Evolutionary conservation across 2,113 vertebrate species (phyloP), one percentile per base, ranked within the genome.

Genomic region (Dicerorhinus sumatrensis): DNA sequence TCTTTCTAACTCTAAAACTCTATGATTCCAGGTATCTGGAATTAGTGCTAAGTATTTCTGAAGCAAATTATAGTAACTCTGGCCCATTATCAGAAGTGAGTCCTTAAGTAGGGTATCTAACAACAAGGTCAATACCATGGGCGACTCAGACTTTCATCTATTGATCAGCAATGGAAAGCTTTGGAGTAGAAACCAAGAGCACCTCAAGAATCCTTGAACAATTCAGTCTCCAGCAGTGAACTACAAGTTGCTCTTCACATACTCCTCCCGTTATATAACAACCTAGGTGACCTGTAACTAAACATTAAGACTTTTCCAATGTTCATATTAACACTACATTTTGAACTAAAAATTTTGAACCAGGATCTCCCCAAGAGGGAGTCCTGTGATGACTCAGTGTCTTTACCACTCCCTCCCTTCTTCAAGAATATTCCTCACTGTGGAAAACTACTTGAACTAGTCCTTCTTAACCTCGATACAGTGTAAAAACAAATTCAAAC

Each of bases 401-500:
- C 33, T 62, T 80, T 58, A 69, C 18, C 11, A 25, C 12, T 16
- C 46, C 9, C 21, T 39, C 23, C 8, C 29, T 5, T 14, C 17
- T 39, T 62, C 27, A 62, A 72, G 48, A 95, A 62, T 51, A 92
- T 67, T 65, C 80, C 46, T 94, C 54, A 89, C 20, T 62, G 86
- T 89, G 20, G 42, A 83, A 60, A 94, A 48, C 25, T 91, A 6
- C 54, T 89, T 82, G 51, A 65, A 58, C 4, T 33, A 70, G 63
- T 89, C 51, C 70, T 69, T 89, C n/a, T 73, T 94, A 91, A 96
- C 18, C n/a, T 58, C 7, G 4, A 86, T 51, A 48, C 6, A 69
- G 31, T 73, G 14, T 79, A 86, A 94, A 95, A 86, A 46, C 42
- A 89, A 97, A 92, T 5, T 82, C 39, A 95, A 56, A 90, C 13